These are phyloP conservation scores for Gila robusta DNA, from an alignment of 2,797 vertebrate genomes.

Conservation along the genomic window DNA sequence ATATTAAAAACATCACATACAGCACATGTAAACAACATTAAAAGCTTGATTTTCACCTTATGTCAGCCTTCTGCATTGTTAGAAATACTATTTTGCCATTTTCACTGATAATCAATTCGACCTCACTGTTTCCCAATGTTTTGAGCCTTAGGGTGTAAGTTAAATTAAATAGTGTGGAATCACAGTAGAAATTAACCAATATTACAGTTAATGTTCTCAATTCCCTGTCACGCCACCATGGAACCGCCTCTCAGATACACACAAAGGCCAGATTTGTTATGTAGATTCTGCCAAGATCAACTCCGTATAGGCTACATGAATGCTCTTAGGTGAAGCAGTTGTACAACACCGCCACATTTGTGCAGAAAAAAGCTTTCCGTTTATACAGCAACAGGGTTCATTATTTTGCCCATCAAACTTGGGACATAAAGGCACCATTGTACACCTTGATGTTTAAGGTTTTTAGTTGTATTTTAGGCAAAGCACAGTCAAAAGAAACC, in stretches of 20 bases:
- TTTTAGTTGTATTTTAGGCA: constrained; percentile 54
- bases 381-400: constrained; percentile 55
- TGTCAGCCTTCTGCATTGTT: neutral
- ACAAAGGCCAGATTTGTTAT: constrained; percentile 41
- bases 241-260: constrained; percentile 22
- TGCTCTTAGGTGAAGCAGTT: constrained; percentile 44
- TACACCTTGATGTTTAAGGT: constrained; percentile 52
- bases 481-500: constrained; percentile 53
- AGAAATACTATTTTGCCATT: neutral
- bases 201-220: neutral
- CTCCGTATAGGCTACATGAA: constrained; percentile 2
- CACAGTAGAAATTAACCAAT: neutral
- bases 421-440: constrained; percentile 58
- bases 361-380: constrained; percentile 19
- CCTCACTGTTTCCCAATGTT: neutral
- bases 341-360: constrained; percentile 34
- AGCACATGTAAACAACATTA: too few species aligned
- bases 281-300: constrained; percentile 40
- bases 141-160: neutral
- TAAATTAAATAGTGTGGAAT: neutral
- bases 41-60: too few species aligned
- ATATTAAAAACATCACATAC: too few species aligned
- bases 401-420: constrained; percentile 58
- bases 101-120: neutral
- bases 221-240: neutral